These are phyloP conservation scores for Thripadectes ignobilis DNA, from an alignment of 2,797 vertebrate genomes.

Conservation along the genomic window DNA sequence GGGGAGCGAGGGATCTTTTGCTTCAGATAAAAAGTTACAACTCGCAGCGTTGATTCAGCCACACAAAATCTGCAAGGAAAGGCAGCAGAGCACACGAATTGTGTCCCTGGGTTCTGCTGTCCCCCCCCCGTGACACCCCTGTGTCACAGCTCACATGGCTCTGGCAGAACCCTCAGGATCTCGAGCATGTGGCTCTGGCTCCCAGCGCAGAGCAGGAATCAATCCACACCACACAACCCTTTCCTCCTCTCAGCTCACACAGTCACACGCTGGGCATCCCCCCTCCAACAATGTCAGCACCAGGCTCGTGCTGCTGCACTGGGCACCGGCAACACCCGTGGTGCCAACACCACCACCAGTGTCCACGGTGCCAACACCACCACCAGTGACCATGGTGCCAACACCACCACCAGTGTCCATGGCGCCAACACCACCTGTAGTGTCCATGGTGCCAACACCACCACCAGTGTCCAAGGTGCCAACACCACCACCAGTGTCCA, in stretches of 20 bases:
- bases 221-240: too few relatives aligned
- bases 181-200: neutral
- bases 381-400: too few relatives aligned
- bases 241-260: neutral
- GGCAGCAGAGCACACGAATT: neutral
- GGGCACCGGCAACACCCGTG: neutral
- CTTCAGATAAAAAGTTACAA: neutral
- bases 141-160: rapidly evolving
- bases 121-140: neutral
- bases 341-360: neutral
- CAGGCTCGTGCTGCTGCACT: neutral
- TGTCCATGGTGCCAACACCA: neutral
- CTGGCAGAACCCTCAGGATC: neutral
- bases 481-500: neutral
- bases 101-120: neutral
- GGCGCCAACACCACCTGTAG: neutral
- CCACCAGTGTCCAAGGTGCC: neutral
- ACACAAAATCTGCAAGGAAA: neutral
- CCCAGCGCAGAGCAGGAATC: neutral
- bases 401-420: neutral
- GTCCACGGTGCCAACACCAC: neutral
- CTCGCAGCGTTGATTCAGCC: neutral
- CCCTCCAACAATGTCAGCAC: neutral
- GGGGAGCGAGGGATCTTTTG: neutral
- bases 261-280: neutral